Evolutionary conservation across 2,797 vertebrate species (phyloP), one percentile per base, ranked within the genome.

Genomic region (Leptatherina wallacei): DNA sequence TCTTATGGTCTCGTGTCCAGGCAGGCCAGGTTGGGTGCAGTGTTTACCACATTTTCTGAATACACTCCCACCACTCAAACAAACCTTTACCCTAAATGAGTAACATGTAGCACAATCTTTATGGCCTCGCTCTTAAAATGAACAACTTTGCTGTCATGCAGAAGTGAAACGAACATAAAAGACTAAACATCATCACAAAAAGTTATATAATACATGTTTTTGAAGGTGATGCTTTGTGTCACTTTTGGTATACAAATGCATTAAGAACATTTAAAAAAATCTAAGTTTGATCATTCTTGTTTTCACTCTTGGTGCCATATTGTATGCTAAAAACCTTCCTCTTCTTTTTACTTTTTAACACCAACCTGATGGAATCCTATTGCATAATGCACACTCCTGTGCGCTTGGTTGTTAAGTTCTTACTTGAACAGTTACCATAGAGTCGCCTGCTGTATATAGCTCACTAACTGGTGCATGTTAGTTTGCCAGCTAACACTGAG

Each of bases 61-160:
- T 74, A 68, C 76, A 78, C 65, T 82, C 76, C 71, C 68, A 75
- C 64, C 61, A 61, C 62, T 85, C 60, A 88, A 79, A 88, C 84
- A 86, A 78, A 78, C 77, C 66, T 83, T 85, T 81, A 69, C 40
- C 55, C 72, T 24, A 40, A n/a, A 70, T 69, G n/a, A 44, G 63
- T 65, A 38, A 61, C 7, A 6, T n/a, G 4, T 24, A 40, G 8
- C 29, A 6, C 62, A 51, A 61, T 73, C 64, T 58, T 55, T 61
- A 76, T 12, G 42, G 16, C 60, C n/a, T n/a, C n/a, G n/a, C 36
- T 76, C 27, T n/a, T n/a, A 27, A 61, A 54, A 42, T 56, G 33
- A 67, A 69, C 35, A 71, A 36, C 6, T 62, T 2, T 64, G 36
- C 20, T 66, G 56, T 69, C 9, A 51, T 27, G 14, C 24, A 35